Base-by-base conservation (phyloP, 2,888 invertebrate species). In the Ectemnius continuus region DNA sequence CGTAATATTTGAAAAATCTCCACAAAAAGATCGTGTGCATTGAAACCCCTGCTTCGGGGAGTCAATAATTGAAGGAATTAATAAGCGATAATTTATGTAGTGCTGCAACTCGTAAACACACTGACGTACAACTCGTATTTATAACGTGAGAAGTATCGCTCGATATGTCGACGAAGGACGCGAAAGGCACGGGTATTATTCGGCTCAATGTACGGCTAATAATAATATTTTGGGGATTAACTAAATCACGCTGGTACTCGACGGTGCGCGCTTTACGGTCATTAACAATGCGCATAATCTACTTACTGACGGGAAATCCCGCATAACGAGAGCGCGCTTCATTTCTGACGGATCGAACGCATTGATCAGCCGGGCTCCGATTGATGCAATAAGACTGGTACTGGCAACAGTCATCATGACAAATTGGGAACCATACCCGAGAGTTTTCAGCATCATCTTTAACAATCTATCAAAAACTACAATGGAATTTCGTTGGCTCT, bases 221-320 rank as follows among this genome's bases (percentile, higher is more conserved):
- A 76, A 80, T 80, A 81, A 80, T 80, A 78, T 78, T 78, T 76
- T 76, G 67, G 68, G 76, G 78, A 78, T 78, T 76, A 81, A 81
- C 74, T 78, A 78, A 76, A 78, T 78, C 78, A 75, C 80, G 64
- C 70, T 64, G 70, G 61, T 68, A 67, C 73, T 11, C 8, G 11
- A 36, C 57, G 69, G 64, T 71, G 70, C 68, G 71, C 74, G 74
- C 69, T 79, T 76, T 70, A 75, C 72, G 75, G 73, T 77, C 75
- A 76, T 79, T 77, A 81, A 75, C 76, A 74, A 77, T 70, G 70
- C 75, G 79, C 72, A 77, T 81, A 81, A 79, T 81, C 81, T 79
- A 81, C 77, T 79, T 79, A 81, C 69, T 67, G 71, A 71, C 61
- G 76, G 78, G 74, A 80, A 80, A 80, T 80, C 69, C 77, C 73